Evolutionary conservation across 2,113 vertebrate species (phyloP), one percentile per base, ranked within the genome.

Genomic region (Myanophis thanlyinensis): DNA sequence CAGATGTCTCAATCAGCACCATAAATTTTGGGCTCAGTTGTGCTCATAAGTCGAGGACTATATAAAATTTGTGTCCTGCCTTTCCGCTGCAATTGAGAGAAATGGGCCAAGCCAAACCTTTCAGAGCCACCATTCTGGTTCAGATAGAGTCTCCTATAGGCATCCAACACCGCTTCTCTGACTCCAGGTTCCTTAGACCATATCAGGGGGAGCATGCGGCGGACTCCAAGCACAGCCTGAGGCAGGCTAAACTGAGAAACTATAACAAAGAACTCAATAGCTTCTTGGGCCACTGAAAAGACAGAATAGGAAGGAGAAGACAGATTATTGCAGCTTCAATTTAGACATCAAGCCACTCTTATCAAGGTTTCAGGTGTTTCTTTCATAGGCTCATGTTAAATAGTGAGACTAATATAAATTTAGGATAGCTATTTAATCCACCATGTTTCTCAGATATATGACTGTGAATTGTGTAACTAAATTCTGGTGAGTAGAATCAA

Each of bases 261-360:
- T 0, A 98, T 98, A 95, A 99, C 99, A 90, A 99, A 99, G 97
- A 99, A 99, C 96, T 99, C 98, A 93, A 99, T 98, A 4, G 98
- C 98, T 97, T 99, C 99, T 96, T 99, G 99, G 35, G 99, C 99
- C 96, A 99, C 99, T 99, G 96, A 56, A 92, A 96, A 49, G 62
- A 96, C 47, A 96, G 59, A 73, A 54, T 56, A 11, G 15, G 0
- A 0, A 95, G 25, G 27, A 40, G 30, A 54, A 11, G 40, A 11
- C 18, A 2, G n/a, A 44, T 27, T 27, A 96, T 47, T 40, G 27
- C 25, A 48, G 54, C 46, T 88, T 80, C 10, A 53, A 22, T 53
- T 88, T 20, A 87, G 12, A 12, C 1, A 2, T 2, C 85, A 87
- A 30, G 47, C 44, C 86, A 23, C 73, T 62, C 27, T 89, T 89